Conservation (phyloP, 2,113 vertebrate species). For the Steatornis caripensis region DNA sequence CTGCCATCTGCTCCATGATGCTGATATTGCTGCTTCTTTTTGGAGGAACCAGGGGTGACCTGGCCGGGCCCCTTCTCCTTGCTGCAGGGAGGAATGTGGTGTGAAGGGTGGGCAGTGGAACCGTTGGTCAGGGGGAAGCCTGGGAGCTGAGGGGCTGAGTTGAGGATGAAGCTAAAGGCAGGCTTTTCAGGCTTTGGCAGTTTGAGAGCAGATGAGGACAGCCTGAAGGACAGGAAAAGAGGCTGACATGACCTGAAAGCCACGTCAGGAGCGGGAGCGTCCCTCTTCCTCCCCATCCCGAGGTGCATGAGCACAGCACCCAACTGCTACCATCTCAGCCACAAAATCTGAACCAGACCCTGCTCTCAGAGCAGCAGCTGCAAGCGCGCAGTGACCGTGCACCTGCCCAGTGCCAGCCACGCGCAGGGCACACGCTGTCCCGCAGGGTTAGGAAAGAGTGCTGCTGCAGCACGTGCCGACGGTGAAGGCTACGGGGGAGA, state of each 20-base stretch:
- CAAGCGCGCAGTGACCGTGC: background rate
- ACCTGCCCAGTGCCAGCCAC: background rate
- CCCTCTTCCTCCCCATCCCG: background rate
- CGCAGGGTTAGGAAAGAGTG: background rate
- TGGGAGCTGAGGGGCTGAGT: background rate
- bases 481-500: background rate
- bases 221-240: constrained; percentile 58
- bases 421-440: background rate
- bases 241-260: background rate
- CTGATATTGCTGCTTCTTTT: constrained; percentile 58
- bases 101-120: background rate
- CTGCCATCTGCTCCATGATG: background rate
- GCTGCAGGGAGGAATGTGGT: background rate
- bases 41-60: background rate
- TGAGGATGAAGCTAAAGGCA: background rate
- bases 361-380: background rate
- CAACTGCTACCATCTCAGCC: background rate
- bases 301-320: background rate
- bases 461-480: background rate
- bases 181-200: constrained; percentile 49
- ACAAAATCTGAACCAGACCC: fast-evolving
- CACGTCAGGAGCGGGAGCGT: background rate
- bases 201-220: constrained; percentile 67
- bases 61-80: background rate
- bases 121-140: background rate